phyloP scores from a whole-genome alignment of 2,797 vertebrate genomes.

The Lutra lutra region DNA sequence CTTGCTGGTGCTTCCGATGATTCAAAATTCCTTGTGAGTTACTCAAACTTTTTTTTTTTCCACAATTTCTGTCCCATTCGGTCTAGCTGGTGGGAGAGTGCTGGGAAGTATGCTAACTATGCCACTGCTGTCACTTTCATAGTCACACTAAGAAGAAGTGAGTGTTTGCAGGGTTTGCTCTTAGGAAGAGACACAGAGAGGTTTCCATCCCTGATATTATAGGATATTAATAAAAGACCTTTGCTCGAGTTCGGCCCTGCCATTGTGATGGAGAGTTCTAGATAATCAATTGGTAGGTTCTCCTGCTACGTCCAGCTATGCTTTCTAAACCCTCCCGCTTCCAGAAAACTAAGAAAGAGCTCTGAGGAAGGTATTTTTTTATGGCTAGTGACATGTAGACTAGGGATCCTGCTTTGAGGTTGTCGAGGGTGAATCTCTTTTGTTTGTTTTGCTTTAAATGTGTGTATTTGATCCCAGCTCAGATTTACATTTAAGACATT shows the following conservation, averaged over 20 bases:
- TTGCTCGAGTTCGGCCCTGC: background rate
- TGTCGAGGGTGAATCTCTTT: background rate
- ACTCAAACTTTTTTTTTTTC: background rate
- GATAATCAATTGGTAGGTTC: background rate
- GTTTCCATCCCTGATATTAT: background rate
- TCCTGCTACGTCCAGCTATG: background rate
- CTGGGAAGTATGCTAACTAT: background rate
- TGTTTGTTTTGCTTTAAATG: constrained; percentile 66
- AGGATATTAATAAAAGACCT: constrained; percentile 16
- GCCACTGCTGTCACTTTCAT: background rate
- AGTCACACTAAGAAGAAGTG: background rate
- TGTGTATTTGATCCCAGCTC: constrained; percentile 66
- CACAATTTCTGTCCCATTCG: background rate
- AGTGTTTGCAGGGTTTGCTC: background rate
- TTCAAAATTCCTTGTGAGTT: background rate
- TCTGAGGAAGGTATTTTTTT: constrained; percentile 30
- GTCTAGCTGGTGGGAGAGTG: background rate
- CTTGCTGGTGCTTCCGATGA: background rate
- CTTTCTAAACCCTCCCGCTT: constrained; percentile 9
- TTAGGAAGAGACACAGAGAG: background rate
- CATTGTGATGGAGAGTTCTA: background rate
- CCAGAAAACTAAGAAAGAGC: background rate
- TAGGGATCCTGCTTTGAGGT: background rate
- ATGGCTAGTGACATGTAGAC: constrained; percentile 26
- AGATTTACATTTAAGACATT: constrained; percentile 67